Evolutionary conservation across 2,888 invertebrate species (phyloP).

Genomic region (Cosmia trapezina): DNA sequence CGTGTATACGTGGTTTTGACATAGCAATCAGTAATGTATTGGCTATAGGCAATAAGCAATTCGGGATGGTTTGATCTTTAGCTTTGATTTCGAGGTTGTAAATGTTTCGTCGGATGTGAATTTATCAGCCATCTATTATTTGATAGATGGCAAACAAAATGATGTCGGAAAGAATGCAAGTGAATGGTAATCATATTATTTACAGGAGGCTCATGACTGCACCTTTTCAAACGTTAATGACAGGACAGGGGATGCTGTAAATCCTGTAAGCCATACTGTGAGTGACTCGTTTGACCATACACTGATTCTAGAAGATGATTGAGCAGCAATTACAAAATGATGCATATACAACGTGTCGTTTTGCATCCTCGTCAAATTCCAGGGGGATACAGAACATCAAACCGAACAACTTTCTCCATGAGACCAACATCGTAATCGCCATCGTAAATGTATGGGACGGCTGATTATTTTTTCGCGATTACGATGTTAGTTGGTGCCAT

Average conservation of each 20-base stretch:
- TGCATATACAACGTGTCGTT: too few relatives aligned
- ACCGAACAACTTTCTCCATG: too few relatives aligned
- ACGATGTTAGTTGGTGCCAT: too few relatives aligned
- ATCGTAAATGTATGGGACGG: too few relatives aligned
- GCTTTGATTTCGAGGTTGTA: slow-evolving; percentile 24
- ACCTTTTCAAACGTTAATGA: not conserved
- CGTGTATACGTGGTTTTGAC: slow-evolving; percentile 52
- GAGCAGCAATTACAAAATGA: not conserved
- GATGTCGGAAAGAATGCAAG: not conserved
- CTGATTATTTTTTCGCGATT: too few relatives aligned
- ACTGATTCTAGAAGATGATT: not conserved
- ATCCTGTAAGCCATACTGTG: too few relatives aligned
- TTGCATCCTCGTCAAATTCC: too few relatives aligned
- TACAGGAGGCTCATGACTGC: too few relatives aligned
- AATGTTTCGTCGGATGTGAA: slow-evolving; percentile 2
- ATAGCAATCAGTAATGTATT: slow-evolving; percentile 48
- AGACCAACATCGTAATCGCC: too few relatives aligned
- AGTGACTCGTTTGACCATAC: not conserved
- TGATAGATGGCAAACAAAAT: not conserved
- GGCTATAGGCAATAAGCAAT: slow-evolving; percentile 45
- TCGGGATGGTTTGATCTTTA: slow-evolving; percentile 38
- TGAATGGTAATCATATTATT: not conserved
- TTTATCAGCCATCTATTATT: slow-evolving; percentile 6
- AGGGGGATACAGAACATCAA: too few relatives aligned
- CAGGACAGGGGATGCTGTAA: not conserved